phyloP scores from a whole-genome alignment of 1,140 invertebrate species.

The Pseudoatta argentina region DNA sequence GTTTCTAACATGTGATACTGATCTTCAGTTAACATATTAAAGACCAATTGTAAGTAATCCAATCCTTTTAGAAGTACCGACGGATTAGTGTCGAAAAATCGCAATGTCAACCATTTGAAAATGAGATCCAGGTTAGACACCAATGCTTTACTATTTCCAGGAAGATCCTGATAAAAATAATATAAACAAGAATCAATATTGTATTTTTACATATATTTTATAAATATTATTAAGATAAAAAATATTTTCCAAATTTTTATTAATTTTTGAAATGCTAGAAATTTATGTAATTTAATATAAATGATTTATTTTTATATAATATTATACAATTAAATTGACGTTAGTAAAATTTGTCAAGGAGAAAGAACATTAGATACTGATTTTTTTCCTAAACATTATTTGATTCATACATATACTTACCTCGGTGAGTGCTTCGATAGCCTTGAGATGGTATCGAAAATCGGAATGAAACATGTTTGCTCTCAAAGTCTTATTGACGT shows the following conservation, averaged over 20 bases:
- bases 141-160: conserved; percentile 91
- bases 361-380: background rate
- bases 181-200: conserved; percentile 9
- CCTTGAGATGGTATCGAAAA: conserved; percentile 98
- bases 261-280: background rate
- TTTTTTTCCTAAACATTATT: background rate
- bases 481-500: conserved; percentile 94
- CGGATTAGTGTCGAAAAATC: conserved; percentile 99
- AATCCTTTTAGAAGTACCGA: conserved; percentile 97
- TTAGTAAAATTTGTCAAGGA: background rate
- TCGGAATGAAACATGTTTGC: conserved; percentile 98
- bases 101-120: conserved; percentile 97
- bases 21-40: conserved; percentile 92
- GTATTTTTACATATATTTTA: background rate
- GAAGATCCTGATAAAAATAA: conserved; percentile 88
- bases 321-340: background rate
- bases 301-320: background rate
- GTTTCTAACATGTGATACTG: conserved; percentile 95
- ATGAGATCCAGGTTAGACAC: conserved; percentile 97
- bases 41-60: conserved; percentile 95
- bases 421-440: conserved; percentile 95
- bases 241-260: background rate
- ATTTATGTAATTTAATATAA: background rate
- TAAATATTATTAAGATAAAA: too few relatives aligned
- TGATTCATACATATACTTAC: conserved; percentile 79